Base-by-base conservation (phyloP, 2,113 vertebrate species). In the Microtus ochrogaster region DNA sequence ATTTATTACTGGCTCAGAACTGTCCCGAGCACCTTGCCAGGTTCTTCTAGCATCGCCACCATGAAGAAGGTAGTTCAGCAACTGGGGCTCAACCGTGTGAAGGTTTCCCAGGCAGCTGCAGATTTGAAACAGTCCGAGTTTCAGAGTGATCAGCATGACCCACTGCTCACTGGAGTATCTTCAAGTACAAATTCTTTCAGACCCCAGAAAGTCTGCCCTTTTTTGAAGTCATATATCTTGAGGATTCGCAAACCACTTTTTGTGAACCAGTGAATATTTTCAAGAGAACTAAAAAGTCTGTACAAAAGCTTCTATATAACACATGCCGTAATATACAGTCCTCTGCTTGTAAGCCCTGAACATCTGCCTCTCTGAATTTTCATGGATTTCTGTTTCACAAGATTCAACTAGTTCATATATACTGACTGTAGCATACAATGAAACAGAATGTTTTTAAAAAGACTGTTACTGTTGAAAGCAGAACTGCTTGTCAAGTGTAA, bases 401-500 rank as follows among this genome's bases (percentile, higher is more conserved):
- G 70, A 9, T n/a, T n/a, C 21, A 39, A 39, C 70, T 72, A 39
- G 19, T 72, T 72, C n/a, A 21, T 72, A n/a, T 72, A 72, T 7
- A 72, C 70, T 72, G 36, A 17, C 36, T 39, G 17, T 72, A n/a
- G 70, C 36, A 72, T 19, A 72, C 36, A 72, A 39, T 21, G n/a
- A 72, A n/a, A 39, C 70, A 72, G 36, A 36, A 39, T 49, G 3
- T 58, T 58, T 58, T 21, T 7, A 7, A 58, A 58, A 72, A 17
- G 61, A 2, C 74, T 87, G 0, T 92, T 90, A 63, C 6, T 90
- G 13, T 94, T 95, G 52, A 41, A 92, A 82, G 33, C 28, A 86
- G 73, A 96, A 82, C 44, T 91, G n/a, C 78, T 68, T 61, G 44
- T 95, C n/a, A 92, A 66, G 2, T 90, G 17, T 61, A 89, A 91